These are phyloP conservation scores for Novumbra hubbsi DNA, from an alignment of 2,797 vertebrate species.

Conservation along the genomic window DNA sequence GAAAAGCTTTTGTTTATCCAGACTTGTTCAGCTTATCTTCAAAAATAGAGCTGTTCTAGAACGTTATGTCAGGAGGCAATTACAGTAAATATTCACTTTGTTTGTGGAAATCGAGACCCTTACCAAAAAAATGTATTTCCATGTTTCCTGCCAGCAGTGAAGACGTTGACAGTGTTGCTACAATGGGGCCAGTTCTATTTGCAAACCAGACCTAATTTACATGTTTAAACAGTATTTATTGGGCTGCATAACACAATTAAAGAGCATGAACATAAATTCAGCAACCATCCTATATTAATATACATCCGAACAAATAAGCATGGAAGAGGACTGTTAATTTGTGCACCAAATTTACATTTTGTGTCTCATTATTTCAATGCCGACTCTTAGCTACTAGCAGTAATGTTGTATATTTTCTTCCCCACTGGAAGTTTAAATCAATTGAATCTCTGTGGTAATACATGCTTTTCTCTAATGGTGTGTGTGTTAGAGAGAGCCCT, in stretches of 20 bases:
- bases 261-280: constrained; percentile 41
- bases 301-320: constrained; percentile 38
- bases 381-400: constrained; percentile 32
- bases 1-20: constrained; percentile 58
- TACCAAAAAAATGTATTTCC: not conserved
- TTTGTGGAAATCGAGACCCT: constrained; percentile 37
- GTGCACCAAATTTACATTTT: constrained; percentile 35
- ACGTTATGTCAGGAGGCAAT: constrained; percentile 52
- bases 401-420: constrained; percentile 45
- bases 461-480: constrained; percentile 57
- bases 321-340: constrained; percentile 35
- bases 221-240: constrained; percentile 60
- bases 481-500: not conserved
- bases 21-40: constrained; percentile 46
- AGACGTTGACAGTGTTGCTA: constrained; percentile 44
- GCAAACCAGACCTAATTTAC: constrained; percentile 51
- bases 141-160: constrained; percentile 37
- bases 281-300: constrained; percentile 33
- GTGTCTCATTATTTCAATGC: constrained; percentile 37
- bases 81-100: constrained; percentile 45
- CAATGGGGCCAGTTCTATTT: constrained; percentile 45
- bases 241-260: constrained; percentile 56
- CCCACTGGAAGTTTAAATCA: constrained; percentile 27
- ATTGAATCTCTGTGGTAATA: constrained; percentile 55
- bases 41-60: constrained; percentile 43